phyloP scores from a whole-genome alignment of 2,888 invertebrate genomes.

The Choristoneura rosaceana region DNA sequence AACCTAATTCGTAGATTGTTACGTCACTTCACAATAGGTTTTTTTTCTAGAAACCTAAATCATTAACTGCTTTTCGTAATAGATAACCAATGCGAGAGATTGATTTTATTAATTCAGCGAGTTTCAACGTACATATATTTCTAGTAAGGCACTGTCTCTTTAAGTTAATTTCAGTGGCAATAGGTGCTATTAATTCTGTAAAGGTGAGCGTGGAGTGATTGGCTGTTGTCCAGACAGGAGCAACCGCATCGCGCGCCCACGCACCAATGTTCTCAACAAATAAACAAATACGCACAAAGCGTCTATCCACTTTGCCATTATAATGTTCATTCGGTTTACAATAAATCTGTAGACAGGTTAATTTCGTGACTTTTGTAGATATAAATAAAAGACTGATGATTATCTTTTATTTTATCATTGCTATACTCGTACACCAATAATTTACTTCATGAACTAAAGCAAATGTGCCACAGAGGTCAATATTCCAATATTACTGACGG shows the following conservation, averaged over 20 bases:
- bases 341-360: conserved; percentile 17
- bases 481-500: conserved; percentile 18
- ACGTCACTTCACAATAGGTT: no score
- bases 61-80: no score
- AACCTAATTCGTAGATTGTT: no score
- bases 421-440: not conserved
- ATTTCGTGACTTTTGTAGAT: not conserved
- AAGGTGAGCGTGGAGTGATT: conserved; percentile 76
- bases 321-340: conserved; percentile 24
- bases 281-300: conserved; percentile 65
- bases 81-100: not conserved
- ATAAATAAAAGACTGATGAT: not conserved
- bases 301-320: conserved; percentile 25
- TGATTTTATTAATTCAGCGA: not conserved
- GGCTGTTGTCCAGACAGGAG: conserved; percentile 69
- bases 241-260: conserved; percentile 68
- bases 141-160: conserved; percentile 49
- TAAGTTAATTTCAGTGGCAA: conserved; percentile 55
- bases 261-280: conserved; percentile 57
- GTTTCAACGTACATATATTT: conserved; percentile 15
- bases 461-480: not conserved
- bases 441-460: conserved; percentile 22
- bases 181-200: conserved; percentile 65
- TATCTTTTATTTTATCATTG: not conserved
- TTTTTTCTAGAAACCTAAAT: no score